These are phyloP conservation scores for Chiroxiphia lanceolata DNA, from an alignment of 2,797 vertebrate genomes.

Conservation along the genomic window DNA sequence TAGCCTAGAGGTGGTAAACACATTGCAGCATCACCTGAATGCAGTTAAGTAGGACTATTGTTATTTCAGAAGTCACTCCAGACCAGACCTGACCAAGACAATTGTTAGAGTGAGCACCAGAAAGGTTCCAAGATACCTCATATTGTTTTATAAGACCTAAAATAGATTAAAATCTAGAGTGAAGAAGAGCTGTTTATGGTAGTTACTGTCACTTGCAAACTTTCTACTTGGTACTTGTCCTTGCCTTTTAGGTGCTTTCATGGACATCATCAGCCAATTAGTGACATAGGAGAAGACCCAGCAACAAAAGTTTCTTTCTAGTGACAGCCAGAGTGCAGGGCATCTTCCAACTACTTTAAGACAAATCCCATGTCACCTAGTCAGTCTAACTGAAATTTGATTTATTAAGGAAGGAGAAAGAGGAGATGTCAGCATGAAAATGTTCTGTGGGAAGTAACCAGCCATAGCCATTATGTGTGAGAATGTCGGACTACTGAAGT, in stretches of 20 bases:
- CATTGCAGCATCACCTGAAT: neutral
- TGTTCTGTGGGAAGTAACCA: neutral
- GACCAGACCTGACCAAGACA: neutral
- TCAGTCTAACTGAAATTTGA: neutral
- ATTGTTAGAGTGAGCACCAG: neutral
- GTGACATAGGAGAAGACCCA: neutral
- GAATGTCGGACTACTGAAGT: neutral
- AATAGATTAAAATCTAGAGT: neutral
- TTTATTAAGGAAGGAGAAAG: neutral
- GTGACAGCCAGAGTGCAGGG: neutral
- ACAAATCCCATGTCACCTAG: neutral
- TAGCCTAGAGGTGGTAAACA: neutral
- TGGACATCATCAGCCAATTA: neutral
- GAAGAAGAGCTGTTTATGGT: neutral
- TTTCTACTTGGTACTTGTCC: neutral
- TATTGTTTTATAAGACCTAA: neutral
- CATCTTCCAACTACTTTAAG: neutral
- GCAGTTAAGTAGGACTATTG: neutral
- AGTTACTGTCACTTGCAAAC: neutral
- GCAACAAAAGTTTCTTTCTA: rapidly evolving
- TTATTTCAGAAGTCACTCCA: neutral
- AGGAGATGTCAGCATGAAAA: neutral
- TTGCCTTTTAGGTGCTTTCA: neutral
- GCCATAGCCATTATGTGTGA: rapidly evolving
- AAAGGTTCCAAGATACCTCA: neutral